Conservation (phyloP, 1,140 invertebrate species). For the Drosophila lacteicornis region DNA sequence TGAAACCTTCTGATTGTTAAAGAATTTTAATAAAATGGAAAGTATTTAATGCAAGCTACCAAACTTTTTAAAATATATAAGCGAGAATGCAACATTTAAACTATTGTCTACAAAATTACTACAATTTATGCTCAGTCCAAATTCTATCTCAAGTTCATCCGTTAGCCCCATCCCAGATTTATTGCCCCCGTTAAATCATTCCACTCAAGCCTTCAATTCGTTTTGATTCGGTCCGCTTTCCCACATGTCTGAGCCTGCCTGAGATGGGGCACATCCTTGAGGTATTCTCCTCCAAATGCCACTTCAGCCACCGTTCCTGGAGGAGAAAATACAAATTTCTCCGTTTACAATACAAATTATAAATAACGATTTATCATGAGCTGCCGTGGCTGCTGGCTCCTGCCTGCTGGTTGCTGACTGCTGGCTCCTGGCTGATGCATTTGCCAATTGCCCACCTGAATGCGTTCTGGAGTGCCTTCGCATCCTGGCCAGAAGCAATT, state of each 20-base stretch:
- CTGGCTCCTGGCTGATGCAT: slow-evolving; percentile 51
- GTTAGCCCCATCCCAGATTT: not conserved
- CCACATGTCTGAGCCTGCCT: not conserved
- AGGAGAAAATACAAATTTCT: slow-evolving; percentile 35
- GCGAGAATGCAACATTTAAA: not conserved
- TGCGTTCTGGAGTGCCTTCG: slow-evolving; percentile 42
- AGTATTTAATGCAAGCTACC: too few relatives aligned
- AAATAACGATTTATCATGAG: slow-evolving; percentile 80
- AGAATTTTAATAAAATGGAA: too few relatives aligned
- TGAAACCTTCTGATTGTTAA: not conserved
- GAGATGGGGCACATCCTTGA: not conserved
- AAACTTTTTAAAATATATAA: not conserved
- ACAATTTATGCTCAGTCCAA: not conserved
- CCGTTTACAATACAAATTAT: slow-evolving; percentile 78
- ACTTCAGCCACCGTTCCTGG: slow-evolving; percentile 29
- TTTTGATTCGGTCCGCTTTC: not conserved
- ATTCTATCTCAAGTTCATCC: not conserved
- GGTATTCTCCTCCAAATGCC: slow-evolving; percentile 38
- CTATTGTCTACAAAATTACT: too few relatives aligned
- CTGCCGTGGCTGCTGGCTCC: slow-evolving; percentile 39
- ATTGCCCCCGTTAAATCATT: not conserved
- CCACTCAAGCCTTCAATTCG: not conserved
- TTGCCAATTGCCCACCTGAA: slow-evolving; percentile 80
- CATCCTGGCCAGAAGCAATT: slow-evolving; percentile 25
- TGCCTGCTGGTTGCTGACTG: not conserved